These are phyloP conservation scores for Asarcornis scutulata DNA, from an alignment of 2,113 vertebrate species.

Conservation along the genomic window DNA sequence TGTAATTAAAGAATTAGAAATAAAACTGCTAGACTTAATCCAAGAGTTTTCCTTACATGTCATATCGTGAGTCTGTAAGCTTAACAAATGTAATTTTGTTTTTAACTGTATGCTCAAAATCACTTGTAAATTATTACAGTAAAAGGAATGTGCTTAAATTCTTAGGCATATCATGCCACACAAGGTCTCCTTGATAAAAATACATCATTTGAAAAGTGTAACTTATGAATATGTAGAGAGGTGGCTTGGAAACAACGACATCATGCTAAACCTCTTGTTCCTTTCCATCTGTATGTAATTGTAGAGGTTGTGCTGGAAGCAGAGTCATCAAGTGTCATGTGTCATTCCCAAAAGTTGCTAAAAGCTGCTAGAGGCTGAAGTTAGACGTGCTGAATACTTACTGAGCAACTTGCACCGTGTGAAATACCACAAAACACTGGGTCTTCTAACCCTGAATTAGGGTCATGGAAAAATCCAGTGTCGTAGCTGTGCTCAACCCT, in stretches of 20 bases:
- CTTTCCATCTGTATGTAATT: neutral
- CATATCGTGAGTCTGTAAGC: neutral
- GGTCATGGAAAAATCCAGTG: neutral
- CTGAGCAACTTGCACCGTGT: neutral
- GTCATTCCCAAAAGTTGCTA: neutral
- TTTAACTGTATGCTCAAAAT: neutral
- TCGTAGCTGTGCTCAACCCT: neutral
- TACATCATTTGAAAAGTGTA: neutral
- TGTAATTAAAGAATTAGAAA: neutral
- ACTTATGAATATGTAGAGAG: constrained; percentile 13
- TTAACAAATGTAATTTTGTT: neutral
- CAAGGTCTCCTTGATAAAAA: neutral
- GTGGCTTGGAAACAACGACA: neutral
- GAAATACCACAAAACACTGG: neutral
- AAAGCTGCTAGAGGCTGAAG: neutral
- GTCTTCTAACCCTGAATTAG: neutral
- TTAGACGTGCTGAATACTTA: neutral
- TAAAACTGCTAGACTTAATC: neutral
- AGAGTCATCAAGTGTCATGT: neutral
- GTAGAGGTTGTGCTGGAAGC: neutral
- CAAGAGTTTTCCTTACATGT: neutral
- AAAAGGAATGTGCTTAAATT: neutral
- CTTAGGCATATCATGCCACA: neutral
- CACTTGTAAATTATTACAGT: neutral
- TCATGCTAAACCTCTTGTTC: neutral